phyloP scores from a whole-genome alignment of 2,888 invertebrate species.

The Perdita meconis region DNA sequence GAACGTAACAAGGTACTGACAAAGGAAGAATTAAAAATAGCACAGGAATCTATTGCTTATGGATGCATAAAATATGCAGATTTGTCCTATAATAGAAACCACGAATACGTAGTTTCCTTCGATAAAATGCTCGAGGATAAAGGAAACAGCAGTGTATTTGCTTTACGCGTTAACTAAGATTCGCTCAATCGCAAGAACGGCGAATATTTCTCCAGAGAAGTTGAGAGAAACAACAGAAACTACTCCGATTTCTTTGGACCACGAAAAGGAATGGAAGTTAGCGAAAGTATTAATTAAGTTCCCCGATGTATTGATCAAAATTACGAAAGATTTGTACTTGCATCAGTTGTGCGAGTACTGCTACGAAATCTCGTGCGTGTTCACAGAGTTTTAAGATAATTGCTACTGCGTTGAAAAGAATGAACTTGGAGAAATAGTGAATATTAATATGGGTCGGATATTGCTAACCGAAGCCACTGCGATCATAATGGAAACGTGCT shows the following conservation, averaged over 20 bases:
- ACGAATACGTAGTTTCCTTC: slow-evolving; percentile 99
- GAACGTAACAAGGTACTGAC: slow-evolving; percentile 93
- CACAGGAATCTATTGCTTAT: slow-evolving; percentile 97
- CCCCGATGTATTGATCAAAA: slow-evolving; percentile 93
- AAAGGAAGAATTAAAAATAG: slow-evolving; percentile 91
- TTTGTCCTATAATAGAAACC: slow-evolving; percentile 95
- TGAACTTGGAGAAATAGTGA: slow-evolving; percentile 90
- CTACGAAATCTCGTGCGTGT: slow-evolving; percentile 96
- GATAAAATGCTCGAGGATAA: slow-evolving; percentile 99
- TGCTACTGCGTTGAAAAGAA: slow-evolving; percentile 99
- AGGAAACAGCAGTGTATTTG: slow-evolving; percentile 99
- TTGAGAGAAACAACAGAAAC: slow-evolving; percentile 87
- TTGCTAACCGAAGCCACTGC: slow-evolving; percentile 97
- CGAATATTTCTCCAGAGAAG: slow-evolving; percentile 88
- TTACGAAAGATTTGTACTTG: slow-evolving; percentile 92
- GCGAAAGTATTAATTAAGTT: slow-evolving; percentile 94
- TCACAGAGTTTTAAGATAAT: slow-evolving; percentile 98
- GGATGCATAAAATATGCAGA: slow-evolving; percentile 99
- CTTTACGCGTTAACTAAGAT: slow-evolving; percentile 98
- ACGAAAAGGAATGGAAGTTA: slow-evolving; percentile 97
- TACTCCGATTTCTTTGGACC: slow-evolving; percentile 89
- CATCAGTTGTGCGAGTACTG: slow-evolving; percentile 97
- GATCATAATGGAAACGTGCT: slow-evolving; percentile 93
- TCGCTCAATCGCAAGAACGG: slow-evolving; percentile 93
- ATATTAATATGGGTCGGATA: slow-evolving; percentile 94